Base-by-base conservation (phyloP, 2,888 invertebrate species). In the Cephus pulcher region DNA sequence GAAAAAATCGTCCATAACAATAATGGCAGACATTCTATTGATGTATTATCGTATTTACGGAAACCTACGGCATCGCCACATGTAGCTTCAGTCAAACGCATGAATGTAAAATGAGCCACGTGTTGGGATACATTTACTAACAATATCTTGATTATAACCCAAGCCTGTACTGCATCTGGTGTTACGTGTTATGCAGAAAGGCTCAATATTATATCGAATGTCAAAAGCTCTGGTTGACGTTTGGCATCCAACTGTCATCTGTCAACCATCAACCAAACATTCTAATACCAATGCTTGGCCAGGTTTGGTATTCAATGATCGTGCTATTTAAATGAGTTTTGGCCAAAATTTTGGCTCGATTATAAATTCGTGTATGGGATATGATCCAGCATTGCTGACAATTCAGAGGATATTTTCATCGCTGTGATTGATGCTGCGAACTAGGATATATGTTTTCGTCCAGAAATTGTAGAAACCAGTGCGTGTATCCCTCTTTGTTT, bases 1-100 rank as follows among this genome's bases (percentile, higher is more conserved):
- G 9, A 9, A 34, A 34, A 34, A 12, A 68, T 35, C 3, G 11
- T 11, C 11, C 11, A 33, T 33, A 33, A 11, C 35, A 35, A 35
- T 35, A 35, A 35, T 35, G 11, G 11, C 35, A 35, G 35, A 35
- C 1, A 11, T 40, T 11, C 15, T 34, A 30, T 11, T 30, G n/a
- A 40, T 33, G 15, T 30, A 69, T 69, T 12, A 75, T 23, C 30
- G n/a, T n/a, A 33, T 30, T 1, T 35, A 11, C 40, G 32, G 11
- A 11, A 77, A 89, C 90, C 86, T 79, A 90, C 89, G 88, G 35
- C 90, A 90, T 87, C 88, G 85, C 33, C 71, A 81, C 23, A n/a
- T 32, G 0, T 78, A 33, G 40, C 33, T 85, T 78, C 90, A 90
- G 33, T 73, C 74, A 0, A 77, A 82, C 30, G 78, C 83, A 4